These are phyloP conservation scores for Troides oblongomaculatus DNA, from an alignment of 2,888 invertebrate genomes.

Conservation along the genomic window DNA sequence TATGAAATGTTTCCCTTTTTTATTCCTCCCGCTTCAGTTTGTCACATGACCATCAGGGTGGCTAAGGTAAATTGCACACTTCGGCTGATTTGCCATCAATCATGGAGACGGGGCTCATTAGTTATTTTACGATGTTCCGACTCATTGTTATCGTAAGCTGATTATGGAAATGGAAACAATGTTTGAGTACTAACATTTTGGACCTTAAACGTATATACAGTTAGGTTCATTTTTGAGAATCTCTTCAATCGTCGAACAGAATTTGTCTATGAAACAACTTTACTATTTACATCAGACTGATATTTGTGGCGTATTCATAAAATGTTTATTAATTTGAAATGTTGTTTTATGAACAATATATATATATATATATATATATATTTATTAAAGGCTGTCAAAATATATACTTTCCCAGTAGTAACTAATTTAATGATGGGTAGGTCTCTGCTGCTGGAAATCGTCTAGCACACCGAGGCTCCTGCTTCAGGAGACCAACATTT, in stretches of 20 bases:
- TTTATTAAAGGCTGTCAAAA: no score
- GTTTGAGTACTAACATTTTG: neutral
- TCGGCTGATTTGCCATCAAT: constrained; percentile 43
- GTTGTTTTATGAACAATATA: neutral
- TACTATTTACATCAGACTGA: neutral
- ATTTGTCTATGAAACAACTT: neutral
- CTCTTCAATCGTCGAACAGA: no score
- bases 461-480: no score
- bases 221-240: constrained; percentile 14
- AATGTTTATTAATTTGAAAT: no score
- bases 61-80: constrained; percentile 43
- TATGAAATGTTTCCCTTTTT: no score
- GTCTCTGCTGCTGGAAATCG: no score
- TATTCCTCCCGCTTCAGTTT: constrained; percentile 8
- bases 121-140: constrained; percentile 42
- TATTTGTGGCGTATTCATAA: no score
- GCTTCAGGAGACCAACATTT: no score
- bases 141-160: constrained; percentile 30
- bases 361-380: no score
- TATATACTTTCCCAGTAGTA: no score
- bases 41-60: constrained; percentile 21
- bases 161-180: constrained; percentile 25
- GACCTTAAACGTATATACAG: neutral
- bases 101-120: constrained; percentile 46
- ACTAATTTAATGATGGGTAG: no score